Base-by-base conservation (phyloP, 2,113 vertebrate species). In the Puma concolor region DNA sequence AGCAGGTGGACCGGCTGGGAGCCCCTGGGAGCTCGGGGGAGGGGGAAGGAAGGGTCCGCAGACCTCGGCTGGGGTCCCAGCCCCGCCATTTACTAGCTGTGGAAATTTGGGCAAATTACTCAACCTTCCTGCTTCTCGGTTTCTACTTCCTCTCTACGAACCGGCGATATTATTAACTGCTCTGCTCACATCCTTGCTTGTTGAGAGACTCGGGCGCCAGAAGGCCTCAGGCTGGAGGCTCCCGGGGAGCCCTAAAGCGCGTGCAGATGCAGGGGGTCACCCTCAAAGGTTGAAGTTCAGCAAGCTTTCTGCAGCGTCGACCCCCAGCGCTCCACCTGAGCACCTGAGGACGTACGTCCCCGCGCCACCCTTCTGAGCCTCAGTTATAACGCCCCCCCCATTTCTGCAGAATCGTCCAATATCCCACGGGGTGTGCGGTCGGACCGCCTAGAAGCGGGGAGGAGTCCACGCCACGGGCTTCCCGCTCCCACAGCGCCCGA, bases 101-200 rank as follows among this genome's bases (percentile, higher is more conserved):
- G 95, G 88, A 67, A 87, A 80, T 69, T 17, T 63, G 63, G 83
- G 82, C 79, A 80, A 60, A 72, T 74, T 82, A 44, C 85, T 67
- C 94, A 88, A 85, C 41, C 71, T 90, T 69, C 36, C 85, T 76
- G 96, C 88, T 38, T 87, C 95, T 84, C 0, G 1, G 57, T 63
- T 27, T 79, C 50, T 33, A 66, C 85, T 87, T 96, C 92, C 91
- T 86, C 77, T 93, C 5, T 69, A 50, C 12, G 63, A 19, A 12
- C 41, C 0, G 14, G 3, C 54, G 63, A 77, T 60, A 60, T 29
- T 77, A 19, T 50, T 29, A 44, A 31, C 69, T 0, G 60, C 38
- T 85, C 63, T 72, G 97, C 52, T 72, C 87, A 77, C 12, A 29
- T 27, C 50, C 48, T n/a, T 19, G 7, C 66, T 10, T 54, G 74